Evolutionary conservation across 1,140 invertebrate species (phyloP).

Genomic region (Cydia splendana): DNA sequence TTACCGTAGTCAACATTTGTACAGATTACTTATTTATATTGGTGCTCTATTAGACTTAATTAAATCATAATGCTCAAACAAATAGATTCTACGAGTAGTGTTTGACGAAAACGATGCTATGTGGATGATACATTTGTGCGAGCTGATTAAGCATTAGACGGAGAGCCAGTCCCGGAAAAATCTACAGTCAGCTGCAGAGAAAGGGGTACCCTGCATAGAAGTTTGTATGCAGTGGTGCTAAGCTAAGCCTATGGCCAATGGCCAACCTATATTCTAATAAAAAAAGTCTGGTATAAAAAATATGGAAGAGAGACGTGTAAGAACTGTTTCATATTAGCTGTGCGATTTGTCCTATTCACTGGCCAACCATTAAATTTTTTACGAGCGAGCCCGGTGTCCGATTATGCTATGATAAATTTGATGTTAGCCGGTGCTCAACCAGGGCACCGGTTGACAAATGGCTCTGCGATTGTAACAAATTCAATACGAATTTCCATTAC

Average conservation of each 20-base stretch:
- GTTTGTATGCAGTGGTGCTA: no score
- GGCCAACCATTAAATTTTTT: conserved; percentile 3
- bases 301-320: not conserved
- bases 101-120: not conserved
- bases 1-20: not conserved
- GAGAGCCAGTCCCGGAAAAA: no score
- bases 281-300: not conserved
- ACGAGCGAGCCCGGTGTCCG: conserved; percentile 2
- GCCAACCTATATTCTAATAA: no score
- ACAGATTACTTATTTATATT: not conserved
- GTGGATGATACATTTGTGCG: no score
- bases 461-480: not conserved
- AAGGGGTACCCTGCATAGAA: no score
- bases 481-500: not conserved
- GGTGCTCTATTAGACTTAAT: not conserved
- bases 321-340: not conserved
- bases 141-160: no score
- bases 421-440: not conserved
- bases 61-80: not conserved
- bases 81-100: not conserved
- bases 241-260: no score
- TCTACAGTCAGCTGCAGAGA: no score
- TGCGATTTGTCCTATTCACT: not conserved
- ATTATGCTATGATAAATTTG: conserved; percentile 17
- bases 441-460: conserved; percentile 11